These are phyloP conservation scores for Ganaspis brasiliensis DNA, from an alignment of 2,888 invertebrate species.

Conservation along the genomic window DNA sequence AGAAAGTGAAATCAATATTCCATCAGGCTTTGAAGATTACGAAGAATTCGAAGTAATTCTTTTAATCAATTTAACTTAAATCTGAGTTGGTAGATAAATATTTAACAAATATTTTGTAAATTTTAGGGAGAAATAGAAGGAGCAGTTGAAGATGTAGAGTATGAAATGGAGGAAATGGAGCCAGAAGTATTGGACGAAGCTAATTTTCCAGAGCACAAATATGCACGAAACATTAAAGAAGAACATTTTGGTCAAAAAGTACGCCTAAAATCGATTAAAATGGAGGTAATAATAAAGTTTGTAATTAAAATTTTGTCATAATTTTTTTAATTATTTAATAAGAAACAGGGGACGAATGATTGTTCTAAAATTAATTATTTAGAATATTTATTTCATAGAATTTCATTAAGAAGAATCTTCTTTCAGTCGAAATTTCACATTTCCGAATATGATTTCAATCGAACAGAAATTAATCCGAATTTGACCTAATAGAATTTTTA, in stretches of 20 bases:
- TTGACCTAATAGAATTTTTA: too few species aligned
- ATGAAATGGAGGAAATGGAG: slow-evolving; percentile 54
- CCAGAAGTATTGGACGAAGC: slow-evolving; percentile 48
- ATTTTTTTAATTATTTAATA: background rate
- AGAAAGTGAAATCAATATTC: too few species aligned
- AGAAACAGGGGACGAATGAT: too few species aligned
- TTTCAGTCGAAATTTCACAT: too few species aligned
- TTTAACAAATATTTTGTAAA: slow-evolving; percentile 27
- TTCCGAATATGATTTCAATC: too few species aligned
- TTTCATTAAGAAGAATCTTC: too few species aligned
- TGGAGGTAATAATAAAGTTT: background rate
- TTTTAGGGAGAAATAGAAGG: slow-evolving; percentile 65
- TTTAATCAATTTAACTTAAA: slow-evolving; percentile 35
- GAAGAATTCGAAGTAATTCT: slow-evolving; percentile 40
- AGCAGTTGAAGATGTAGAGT: slow-evolving; percentile 67
- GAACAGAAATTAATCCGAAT: too few species aligned
- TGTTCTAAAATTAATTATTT: too few species aligned
- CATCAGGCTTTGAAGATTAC: too few species aligned
- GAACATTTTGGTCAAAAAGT: slow-evolving; percentile 52
- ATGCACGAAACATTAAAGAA: slow-evolving; percentile 47
- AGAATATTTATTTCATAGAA: too few species aligned
- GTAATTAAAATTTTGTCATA: background rate
- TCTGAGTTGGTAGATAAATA: slow-evolving; percentile 27
- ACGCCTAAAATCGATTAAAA: background rate
- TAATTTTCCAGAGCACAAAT: slow-evolving; percentile 31